phyloP scores from a whole-genome alignment of 2,113 vertebrate genomes.

The Haemorhous mexicanus region DNA sequence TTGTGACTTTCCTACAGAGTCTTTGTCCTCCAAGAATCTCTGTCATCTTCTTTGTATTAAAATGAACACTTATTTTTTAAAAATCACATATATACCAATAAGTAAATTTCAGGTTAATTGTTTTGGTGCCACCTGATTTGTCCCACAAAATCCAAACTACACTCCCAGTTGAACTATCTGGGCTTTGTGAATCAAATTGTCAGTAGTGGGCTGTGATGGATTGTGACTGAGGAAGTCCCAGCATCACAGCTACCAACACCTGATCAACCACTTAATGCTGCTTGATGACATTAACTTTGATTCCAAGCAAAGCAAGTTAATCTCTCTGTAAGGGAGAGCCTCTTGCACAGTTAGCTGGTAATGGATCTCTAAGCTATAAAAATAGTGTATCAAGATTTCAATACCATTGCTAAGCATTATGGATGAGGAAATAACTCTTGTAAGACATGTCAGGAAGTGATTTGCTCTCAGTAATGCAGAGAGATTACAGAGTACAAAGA shows the following conservation, averaged over 20 bases:
- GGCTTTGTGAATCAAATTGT: not conserved
- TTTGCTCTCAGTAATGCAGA: conserved; percentile 58
- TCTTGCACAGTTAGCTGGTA: conserved; percentile 16
- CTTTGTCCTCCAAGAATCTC: not conserved
- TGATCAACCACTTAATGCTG: not conserved
- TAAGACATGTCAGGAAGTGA: conserved; percentile 45
- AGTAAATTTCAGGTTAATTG: not conserved
- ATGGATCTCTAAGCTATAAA: conserved; percentile 44
- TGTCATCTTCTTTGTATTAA: not conserved
- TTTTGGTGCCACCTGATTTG: not conserved
- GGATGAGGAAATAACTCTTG: conserved; percentile 42
- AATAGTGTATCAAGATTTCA: conserved; percentile 52
- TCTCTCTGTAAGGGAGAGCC: not conserved
- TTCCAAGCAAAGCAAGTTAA: conserved; percentile 19
- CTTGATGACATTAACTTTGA: not conserved
- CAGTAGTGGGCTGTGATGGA: not conserved
- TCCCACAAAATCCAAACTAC: not conserved
- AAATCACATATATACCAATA: not conserved
- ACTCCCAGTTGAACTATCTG: not conserved
- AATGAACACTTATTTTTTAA: not conserved
- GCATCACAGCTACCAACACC: not conserved
- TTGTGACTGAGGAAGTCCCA: not conserved
- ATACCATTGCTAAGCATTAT: conserved; percentile 49
- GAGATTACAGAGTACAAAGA: conserved; percentile 4
- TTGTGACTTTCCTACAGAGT: not conserved